Conservation (phyloP, 2,797 vertebrate species). For the Microctenopoma steveboyesi region DNA sequence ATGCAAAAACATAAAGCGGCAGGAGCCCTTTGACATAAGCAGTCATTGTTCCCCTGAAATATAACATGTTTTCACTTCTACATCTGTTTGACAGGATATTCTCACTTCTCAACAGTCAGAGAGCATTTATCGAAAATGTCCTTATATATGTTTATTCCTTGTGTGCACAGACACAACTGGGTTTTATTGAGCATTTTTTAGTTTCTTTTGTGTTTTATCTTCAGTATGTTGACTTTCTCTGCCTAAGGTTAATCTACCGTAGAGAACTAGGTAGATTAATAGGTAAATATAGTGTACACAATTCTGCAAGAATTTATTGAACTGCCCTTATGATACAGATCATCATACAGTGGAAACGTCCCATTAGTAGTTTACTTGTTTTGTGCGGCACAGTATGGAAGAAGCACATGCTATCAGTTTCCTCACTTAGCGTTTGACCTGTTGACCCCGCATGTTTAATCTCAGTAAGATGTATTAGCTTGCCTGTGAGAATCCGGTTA, state of each 20-base stretch:
- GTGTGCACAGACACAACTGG: neutral
- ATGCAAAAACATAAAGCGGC: too few relatives aligned
- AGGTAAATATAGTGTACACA: neutral
- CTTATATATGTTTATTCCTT: neutral
- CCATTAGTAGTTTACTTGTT: constrained; percentile 27
- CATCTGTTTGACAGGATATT: neutral
- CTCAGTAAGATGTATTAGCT: constrained; percentile 22
- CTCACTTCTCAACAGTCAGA: neutral
- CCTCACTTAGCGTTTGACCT: constrained; percentile 40
- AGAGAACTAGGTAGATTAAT: too few relatives aligned
- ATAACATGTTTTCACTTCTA: too few relatives aligned
- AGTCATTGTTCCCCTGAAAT: too few relatives aligned
- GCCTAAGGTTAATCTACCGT: too few relatives aligned
- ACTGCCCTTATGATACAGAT: neutral
- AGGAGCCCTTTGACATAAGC: too few relatives aligned
- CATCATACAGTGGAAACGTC: too few relatives aligned
- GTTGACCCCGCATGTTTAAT: constrained; percentile 37
- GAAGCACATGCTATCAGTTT: constrained; percentile 30
- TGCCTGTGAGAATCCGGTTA: constrained; percentile 43
- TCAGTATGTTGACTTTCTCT: too few relatives aligned
- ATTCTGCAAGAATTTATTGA: neutral
- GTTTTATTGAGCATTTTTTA: neutral
- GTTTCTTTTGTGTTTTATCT: too few relatives aligned
- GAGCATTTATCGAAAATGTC: neutral
- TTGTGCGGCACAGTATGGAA: constrained; percentile 3